Evolutionary conservation across 2,888 invertebrate genomes (phyloP), one percentile per base, ranked within the genome.

Genomic region (Portevinia maculata): DNA sequence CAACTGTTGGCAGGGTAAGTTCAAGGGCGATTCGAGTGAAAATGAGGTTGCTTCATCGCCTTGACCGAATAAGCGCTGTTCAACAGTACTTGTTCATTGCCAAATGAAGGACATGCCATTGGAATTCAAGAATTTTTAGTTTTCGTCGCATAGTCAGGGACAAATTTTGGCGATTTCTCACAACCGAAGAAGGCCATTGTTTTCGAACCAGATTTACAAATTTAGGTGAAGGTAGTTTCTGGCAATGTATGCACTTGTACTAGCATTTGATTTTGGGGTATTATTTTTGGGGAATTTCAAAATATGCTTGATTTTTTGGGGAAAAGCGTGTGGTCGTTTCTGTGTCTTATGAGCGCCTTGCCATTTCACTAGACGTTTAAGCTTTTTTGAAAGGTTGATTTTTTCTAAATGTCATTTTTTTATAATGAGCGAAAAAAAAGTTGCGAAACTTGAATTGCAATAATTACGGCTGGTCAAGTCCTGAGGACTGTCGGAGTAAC

Each of bases 361-460:
- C 89, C 87, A 86, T 86, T 86, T 88, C 88, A 89, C 88, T 89
- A 88, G 88, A 86, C 85, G 86, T 87, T 88, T 88, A 88, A 89
- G 89, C 89, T 89, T 89, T 89, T 89, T 89, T 89, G 88, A 89
- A 88, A 88, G 89, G 78, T 81, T 81, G 71, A 76, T 83, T 67
- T 55, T 71, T 67, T 60, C 50, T 65, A 53, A 75, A 64, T 62
- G 65, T 65, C 70, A 73, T 52, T 15, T 48, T 46, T 69, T 67
- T 44, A 21, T 24, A 11, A 0, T 59, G 7, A 24, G 17, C 7
- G 30, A 6, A 8, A 21, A 44, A 15, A 21, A 13, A 19, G 24
- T 4, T 67, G 67, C 46, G 13, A 65, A 53, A 67, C 53, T 67
- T 67, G 15, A 46, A 55, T 52, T 50, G 30, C 39, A 9, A 46